Percentiles rank a stretch among this genome's conserved stretches.
These are phyloP conservation scores for Spheniscus mendiculus DNA, from an alignment of 2,113 vertebrate species.

Conservation along the genomic window DNA sequence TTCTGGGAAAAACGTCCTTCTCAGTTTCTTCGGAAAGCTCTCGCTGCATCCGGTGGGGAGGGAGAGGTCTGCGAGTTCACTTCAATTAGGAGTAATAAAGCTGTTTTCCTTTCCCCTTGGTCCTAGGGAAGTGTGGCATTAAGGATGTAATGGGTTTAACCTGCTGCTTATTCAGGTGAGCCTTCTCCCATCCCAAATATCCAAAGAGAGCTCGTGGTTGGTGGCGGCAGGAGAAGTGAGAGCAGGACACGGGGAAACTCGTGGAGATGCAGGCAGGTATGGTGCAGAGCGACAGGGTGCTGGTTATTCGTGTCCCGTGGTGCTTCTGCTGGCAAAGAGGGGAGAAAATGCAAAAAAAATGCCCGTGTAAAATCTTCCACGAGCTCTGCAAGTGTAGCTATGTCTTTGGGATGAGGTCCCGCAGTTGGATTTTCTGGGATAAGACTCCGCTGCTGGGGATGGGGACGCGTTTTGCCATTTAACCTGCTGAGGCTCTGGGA, in stretches of 20 bases:
- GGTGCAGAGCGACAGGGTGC: accelerated
- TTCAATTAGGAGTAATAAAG: not conserved
- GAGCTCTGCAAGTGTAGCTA: too few relatives aligned
- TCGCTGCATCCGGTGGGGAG: not conserved
- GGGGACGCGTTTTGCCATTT: accelerated
- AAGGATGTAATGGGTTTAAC: not conserved
- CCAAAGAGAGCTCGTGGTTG: accelerated
- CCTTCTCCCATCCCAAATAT: not conserved
- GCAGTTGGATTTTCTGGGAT: not conserved
- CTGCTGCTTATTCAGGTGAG: not conserved
- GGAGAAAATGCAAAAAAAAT: not conserved
- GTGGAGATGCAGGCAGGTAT: not conserved
- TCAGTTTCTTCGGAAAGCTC: not conserved
- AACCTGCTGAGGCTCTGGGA: too few relatives aligned
- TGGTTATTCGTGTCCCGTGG: accelerated
- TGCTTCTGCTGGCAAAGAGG: not conserved
- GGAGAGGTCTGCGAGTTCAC: not conserved
- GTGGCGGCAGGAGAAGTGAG: accelerated
- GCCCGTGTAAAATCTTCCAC: accelerated
- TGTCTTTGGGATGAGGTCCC: not conserved
- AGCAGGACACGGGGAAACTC: not conserved
- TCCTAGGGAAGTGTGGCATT: not conserved
- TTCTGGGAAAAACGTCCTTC: not conserved
- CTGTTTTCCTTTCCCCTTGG: not conserved
- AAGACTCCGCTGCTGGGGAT: not conserved